Evolutionary conservation across 1,140 invertebrate genomes (phyloP).

Genomic region (Polyergus mexicanus): DNA sequence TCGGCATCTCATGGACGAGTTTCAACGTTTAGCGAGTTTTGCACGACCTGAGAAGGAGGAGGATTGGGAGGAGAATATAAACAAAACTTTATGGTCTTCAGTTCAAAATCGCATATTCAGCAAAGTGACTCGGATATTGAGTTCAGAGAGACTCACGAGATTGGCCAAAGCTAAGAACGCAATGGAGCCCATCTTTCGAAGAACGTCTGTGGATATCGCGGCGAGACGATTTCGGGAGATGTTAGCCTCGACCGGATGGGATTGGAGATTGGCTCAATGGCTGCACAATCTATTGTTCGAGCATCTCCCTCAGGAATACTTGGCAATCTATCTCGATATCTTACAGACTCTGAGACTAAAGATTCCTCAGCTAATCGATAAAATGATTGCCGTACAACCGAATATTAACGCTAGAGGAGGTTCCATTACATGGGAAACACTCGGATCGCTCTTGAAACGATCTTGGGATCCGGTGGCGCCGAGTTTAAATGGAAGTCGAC

Average conservation of each 20-base stretch:
- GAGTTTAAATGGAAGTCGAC: slow-evolving; percentile 87
- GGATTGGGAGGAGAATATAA: slow-evolving; percentile 91
- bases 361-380: slow-evolving; percentile 92
- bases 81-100: slow-evolving; percentile 89
- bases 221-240: slow-evolving; percentile 89
- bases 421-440: slow-evolving; percentile 87
- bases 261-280: slow-evolving; percentile 92
- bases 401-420: slow-evolving; percentile 83
- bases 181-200: slow-evolving; percentile 90
- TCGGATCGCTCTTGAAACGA: slow-evolving; percentile 90
- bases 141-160: slow-evolving; percentile 90
- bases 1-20: slow-evolving; percentile 91
- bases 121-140: slow-evolving; percentile 90
- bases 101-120: slow-evolving; percentile 90
- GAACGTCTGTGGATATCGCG: slow-evolving; percentile 91
- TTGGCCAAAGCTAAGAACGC: slow-evolving; percentile 87
- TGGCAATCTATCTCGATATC: slow-evolving; percentile 93
- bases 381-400: slow-evolving; percentile 88
- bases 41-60: slow-evolving; percentile 88
- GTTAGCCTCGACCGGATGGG: slow-evolving; percentile 90
- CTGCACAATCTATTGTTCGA: slow-evolving; percentile 92
- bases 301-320: slow-evolving; percentile 89
- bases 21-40: slow-evolving; percentile 89
- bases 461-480: slow-evolving; percentile 92
- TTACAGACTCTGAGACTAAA: slow-evolving; percentile 92